Conservation (phyloP, 1,140 invertebrate species). For the Musca vetustissima region DNA sequence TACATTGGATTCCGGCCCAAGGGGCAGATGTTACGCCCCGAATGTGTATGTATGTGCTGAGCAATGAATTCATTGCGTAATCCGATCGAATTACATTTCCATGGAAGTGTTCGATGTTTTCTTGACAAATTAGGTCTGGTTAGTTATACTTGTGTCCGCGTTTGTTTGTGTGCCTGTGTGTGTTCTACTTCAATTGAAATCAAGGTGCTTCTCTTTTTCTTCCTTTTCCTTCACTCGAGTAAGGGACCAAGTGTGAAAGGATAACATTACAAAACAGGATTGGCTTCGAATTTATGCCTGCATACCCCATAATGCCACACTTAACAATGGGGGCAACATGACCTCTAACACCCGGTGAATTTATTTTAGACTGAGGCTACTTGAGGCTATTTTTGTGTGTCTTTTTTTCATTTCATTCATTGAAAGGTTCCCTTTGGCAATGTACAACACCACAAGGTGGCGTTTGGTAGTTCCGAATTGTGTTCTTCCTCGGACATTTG, state of each 20-base stretch:
- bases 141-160: not conserved
- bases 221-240: not conserved
- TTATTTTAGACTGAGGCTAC: constrained; percentile 14
- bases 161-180: not conserved
- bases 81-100: constrained; percentile 25
- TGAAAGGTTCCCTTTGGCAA: not conserved
- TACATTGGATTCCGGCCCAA: too few species aligned
- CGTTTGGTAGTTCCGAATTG: too few species aligned
- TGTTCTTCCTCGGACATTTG: too few species aligned
- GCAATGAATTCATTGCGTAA: constrained; percentile 8
- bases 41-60: too few species aligned
- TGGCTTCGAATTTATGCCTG: too few species aligned
- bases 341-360: constrained; percentile 29
- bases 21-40: too few species aligned
- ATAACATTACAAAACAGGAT: constrained; percentile 7
- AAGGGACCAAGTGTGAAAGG: constrained; percentile 11
- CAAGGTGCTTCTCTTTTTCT: constrained; percentile 5
- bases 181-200: not conserved
- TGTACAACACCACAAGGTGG: constrained; percentile 20
- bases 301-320: not conserved
- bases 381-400: constrained; percentile 10
- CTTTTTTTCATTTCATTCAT: not conserved
- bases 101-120: not conserved
- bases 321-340: constrained; percentile 24
- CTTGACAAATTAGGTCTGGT: not conserved